These are phyloP conservation scores for Eristalinus sepulchralis DNA, from an alignment of 2,888 invertebrate species.

Conservation along the genomic window DNA sequence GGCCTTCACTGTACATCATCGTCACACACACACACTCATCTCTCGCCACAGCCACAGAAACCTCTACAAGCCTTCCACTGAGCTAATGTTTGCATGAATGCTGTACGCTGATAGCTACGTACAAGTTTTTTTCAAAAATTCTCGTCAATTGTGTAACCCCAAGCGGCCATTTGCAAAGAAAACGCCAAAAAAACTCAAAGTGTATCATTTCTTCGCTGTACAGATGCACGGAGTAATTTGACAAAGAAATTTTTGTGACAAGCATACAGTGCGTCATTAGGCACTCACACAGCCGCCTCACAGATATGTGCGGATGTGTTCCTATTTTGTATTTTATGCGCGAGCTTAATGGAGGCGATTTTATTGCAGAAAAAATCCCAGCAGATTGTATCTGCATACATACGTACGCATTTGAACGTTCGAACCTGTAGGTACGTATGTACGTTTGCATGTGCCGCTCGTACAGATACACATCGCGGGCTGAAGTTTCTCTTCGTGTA, in stretches of 20 bases:
- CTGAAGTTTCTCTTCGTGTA: constrained; percentile 8
- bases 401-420: background rate
- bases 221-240: constrained; percentile 5
- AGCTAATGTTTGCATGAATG: background rate
- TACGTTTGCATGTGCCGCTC: background rate
- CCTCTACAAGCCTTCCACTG: background rate
- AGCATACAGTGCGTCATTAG: background rate
- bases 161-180: background rate
- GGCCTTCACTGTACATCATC: background rate
- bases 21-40: background rate
- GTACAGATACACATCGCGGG: background rate
- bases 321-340: background rate
- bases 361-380: constrained; percentile 16
- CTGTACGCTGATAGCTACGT: background rate
- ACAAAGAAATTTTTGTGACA: too few species aligned
- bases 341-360: background rate
- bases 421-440: background rate
- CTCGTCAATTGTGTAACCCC: background rate
- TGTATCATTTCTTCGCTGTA: background rate
- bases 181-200: background rate
- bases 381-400: background rate
- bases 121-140: background rate
- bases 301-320: background rate
- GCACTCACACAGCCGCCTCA: background rate
- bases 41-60: background rate